Evolutionary conservation across 1,140 invertebrate species (phyloP).

Genomic region (Watersipora subatra): DNA sequence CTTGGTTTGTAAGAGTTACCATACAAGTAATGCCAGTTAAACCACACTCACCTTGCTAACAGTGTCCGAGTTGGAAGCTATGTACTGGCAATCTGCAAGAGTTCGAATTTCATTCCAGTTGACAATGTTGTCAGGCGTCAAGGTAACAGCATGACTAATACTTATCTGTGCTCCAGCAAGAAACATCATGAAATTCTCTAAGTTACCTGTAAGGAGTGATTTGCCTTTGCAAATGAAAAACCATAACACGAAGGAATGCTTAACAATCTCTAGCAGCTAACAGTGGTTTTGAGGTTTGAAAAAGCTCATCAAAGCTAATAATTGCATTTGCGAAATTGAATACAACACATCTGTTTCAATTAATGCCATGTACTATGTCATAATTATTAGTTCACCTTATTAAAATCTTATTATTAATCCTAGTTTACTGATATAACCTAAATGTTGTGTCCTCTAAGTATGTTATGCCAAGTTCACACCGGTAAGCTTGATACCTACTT

Average conservation of each 20-base stretch:
- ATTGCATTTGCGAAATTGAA: too few species aligned
- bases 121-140: conserved; percentile 17
- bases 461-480: too few species aligned
- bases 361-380: too few species aligned
- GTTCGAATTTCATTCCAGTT: conserved; percentile 14
- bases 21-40: too few species aligned
- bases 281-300: not conserved
- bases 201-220: not conserved
- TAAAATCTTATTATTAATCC: too few species aligned
- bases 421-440: too few species aligned
- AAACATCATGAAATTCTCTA: not conserved
- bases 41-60: conserved; percentile 14
- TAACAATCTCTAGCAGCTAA: not conserved
- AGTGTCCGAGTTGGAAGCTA: conserved; percentile 23
- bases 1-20: too few species aligned
- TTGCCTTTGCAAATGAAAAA: not conserved
- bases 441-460: too few species aligned
- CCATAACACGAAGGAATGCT: not conserved
- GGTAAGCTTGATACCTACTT: too few species aligned
- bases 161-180: conserved; percentile 22
- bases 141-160: conserved; percentile 18
- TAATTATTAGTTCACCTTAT: too few species aligned
- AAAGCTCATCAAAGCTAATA: too few species aligned
- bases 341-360: too few species aligned
- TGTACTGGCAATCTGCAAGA: conserved; percentile 19